Conservation (phyloP, 2,888 invertebrate genomes). For the Pollenia angustigena region DNA sequence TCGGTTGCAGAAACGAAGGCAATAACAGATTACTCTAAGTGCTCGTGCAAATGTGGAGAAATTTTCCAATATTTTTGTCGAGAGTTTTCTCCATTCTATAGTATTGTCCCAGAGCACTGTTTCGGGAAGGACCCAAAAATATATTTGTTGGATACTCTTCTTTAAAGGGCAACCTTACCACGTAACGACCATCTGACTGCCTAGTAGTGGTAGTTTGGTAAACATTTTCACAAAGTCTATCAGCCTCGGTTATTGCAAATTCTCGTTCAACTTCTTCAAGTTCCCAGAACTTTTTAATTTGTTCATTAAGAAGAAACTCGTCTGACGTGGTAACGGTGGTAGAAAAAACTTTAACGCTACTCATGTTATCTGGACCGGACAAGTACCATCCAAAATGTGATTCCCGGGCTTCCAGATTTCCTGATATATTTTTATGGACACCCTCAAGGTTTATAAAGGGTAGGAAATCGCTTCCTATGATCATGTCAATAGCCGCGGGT, state of each 20-base stretch:
- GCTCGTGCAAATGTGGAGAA: too few relatives aligned
- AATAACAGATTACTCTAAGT: too few relatives aligned
- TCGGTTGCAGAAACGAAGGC: too few relatives aligned
- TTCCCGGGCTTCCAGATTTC: not conserved
- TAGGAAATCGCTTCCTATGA: not conserved
- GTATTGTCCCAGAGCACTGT: conserved; percentile 16
- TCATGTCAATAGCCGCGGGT: not conserved
- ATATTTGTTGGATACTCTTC: conserved; percentile 9
- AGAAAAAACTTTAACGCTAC: not conserved
- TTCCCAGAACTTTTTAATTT: conserved; percentile 9
- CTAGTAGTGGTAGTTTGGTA: conserved; percentile 6
- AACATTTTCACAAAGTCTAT: conserved; percentile 33
- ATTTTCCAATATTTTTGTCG: too few relatives aligned
- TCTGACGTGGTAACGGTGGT: not conserved
- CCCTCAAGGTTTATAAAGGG: conserved; percentile 6
- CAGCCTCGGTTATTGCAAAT: not conserved
- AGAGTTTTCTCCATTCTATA: conserved; percentile 30
- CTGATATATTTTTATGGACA: not conserved
- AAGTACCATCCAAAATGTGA: conserved; percentile 28
- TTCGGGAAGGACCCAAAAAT: not conserved
- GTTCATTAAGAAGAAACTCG: not conserved
- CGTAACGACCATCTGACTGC: conserved; percentile 20
- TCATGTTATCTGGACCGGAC: not conserved
- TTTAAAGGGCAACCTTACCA: conserved; percentile 33
- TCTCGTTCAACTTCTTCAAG: not conserved